Base-by-base conservation (phyloP, 1,140 invertebrate genomes). In the Myzus persicae region DNA sequence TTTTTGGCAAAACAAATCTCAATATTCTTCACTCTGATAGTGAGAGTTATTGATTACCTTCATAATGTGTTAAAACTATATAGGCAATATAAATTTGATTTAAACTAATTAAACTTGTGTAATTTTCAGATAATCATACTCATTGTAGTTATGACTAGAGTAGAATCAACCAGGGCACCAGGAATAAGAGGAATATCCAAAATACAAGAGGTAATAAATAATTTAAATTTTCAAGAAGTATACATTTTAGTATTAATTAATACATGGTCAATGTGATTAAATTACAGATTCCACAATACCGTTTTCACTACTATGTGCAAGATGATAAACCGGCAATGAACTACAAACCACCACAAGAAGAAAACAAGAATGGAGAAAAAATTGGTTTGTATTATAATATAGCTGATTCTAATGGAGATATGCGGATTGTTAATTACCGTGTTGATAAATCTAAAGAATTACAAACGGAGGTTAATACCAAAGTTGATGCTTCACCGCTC, bases 291-390 rank as follows among this genome's bases (percentile, higher is more conserved):
- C 93, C 94, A 26, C 94, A 91, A 36, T 94, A 94, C 84, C 92
- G 93, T 67, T 94, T 93, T 54, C 92, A 93, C 40, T 94, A 94
- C 51, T 91, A 93, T 46, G 95, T 95, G 14, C 94, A 95, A 76
- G 95, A 95, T 94, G 94, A 93, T n/a, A 94, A 95, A 90, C 94
- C 94, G 67, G 94, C 94, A 40, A 94, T 14, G n/a, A 1, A 95
- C 51, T 31, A 94, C 92, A 94, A 95, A 89, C 93, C 94, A 42
- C 31, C 14, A 76, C 95, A 95, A 93, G 94, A 94, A 94, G 95
- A 95, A 93, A 85, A 94, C 67, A 94, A 94, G 18, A 94, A 94
- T 85, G 94, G 94, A n/a, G 94, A 94, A 46, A 93, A 93, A 24
- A 93, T 94, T 31, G 51, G 85, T n/a, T 93, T 92, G 38, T 90